Base-by-base conservation (phyloP, 2,888 invertebrate genomes). In the Lasius fuliginosus region DNA sequence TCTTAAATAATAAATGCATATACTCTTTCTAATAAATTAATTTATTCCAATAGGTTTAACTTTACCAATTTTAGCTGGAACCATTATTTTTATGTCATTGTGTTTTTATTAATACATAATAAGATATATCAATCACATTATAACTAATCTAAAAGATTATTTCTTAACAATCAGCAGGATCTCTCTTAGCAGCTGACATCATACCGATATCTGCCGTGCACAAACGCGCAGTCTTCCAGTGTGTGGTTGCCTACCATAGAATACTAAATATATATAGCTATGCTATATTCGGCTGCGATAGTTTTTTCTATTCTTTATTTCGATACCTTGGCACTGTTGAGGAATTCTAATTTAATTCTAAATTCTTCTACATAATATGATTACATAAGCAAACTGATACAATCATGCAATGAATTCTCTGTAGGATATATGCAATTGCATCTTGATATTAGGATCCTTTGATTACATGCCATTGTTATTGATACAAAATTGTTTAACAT, bases 121-220 rank as follows among this genome's bases (percentile, higher is more conserved):
- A 89, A 90, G 87, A 90, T 89, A 89, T 90, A 89, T 75, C 85
- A 87, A 85, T 77, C 82, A 88, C 88, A 85, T 74, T 88, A 84
- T 86, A 88, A 94, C 94, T 94, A 94, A 95, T 93, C 90, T 88
- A 92, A 92, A 90, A 92, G 92, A 90, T 93, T 93, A 90, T 93
- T 94, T 92, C 91, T 92, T 94, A 94, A 95, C 94, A 94, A 94
- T 94, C 94, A 93, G 53, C 94, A 95, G 94, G 94, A 93, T 94
- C 94, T 94, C 93, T 93, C 93, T 93, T 94, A 95, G 95, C 94
- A 94, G 94, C 93, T 92, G 94, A 93, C 94, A 92, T 93, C 94
- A 92, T 92, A 93, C 91, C 93, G 91, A 94, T 92, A 92, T 92
- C 92, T 92, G 93, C 92, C 91, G 92, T 93, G 92, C 91, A 92